These are phyloP conservation scores for Whitmania pigra DNA, from an alignment of 1,140 invertebrate species.

Conservation along the genomic window DNA sequence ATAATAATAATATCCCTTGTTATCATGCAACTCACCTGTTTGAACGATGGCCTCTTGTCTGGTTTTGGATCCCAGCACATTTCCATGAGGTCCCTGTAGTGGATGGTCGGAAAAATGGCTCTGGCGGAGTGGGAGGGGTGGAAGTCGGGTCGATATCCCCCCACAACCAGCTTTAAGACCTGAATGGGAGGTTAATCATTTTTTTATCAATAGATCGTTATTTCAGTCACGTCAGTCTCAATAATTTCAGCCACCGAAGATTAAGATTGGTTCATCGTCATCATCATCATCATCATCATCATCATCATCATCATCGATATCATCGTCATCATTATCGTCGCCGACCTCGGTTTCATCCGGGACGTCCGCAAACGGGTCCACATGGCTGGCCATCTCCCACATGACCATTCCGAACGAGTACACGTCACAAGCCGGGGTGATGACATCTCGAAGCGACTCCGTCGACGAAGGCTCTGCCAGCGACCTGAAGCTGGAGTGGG, in stretches of 20 bases:
- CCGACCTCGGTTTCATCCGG: constrained; percentile 27
- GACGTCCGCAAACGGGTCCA: constrained; percentile 42
- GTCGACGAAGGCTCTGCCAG: neutral
- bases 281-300: no score
- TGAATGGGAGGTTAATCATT: neutral
- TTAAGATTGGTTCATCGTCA: no score
- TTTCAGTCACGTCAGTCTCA: no score
- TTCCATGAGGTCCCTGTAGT: constrained; percentile 31
- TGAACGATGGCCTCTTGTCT: constrained; percentile 31
- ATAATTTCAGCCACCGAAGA: no score
- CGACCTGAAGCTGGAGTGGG: constrained; percentile 7
- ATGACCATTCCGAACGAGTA: constrained; percentile 89
- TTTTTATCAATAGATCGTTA: neutral
- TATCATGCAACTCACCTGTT: constrained; percentile 30
- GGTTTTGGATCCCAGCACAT: constrained; percentile 32
- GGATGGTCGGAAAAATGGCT: neutral
- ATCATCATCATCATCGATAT: neutral
- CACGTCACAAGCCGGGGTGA: constrained; percentile 74
- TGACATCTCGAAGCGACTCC: constrained; percentile 34
- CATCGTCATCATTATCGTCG: neutral
- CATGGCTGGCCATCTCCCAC: constrained; percentile 83
- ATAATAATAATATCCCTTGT: neutral
- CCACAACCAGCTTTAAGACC: neutral
- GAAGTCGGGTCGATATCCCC: neutral
- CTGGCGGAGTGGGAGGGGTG: neutral